These are phyloP conservation scores for Grantiella picta DNA, from an alignment of 2,113 vertebrate species.

Conservation along the genomic window DNA sequence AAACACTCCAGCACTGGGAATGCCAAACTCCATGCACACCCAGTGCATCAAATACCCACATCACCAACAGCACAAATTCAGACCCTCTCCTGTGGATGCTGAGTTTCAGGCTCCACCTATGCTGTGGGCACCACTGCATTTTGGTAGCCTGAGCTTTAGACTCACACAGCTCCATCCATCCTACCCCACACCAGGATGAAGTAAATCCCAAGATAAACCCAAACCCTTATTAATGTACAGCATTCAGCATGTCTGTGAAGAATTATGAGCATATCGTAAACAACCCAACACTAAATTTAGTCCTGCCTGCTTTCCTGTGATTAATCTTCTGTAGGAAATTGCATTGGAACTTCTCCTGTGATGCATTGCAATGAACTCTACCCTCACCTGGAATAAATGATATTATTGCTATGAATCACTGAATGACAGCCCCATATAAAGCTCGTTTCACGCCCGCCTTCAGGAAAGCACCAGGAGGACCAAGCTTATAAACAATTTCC, in stretches of 20 bases:
- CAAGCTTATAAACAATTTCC: neutral
- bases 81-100: neutral
- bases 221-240: neutral
- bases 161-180: neutral
- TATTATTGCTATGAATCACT: constrained; percentile 5
- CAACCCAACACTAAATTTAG: constrained; percentile 2
- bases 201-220: neutral
- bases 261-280: constrained; percentile 6
- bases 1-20: neutral
- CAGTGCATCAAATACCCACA: neutral
- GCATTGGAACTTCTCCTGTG: constrained; percentile 9
- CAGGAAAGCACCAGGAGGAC: neutral
- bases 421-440: neutral
- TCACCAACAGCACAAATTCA: neutral
- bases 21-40: neutral
- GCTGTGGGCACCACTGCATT: neutral
- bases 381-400: constrained; percentile 15
- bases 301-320: constrained; percentile 21
- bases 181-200: neutral
- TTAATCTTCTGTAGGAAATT: constrained; percentile 48
- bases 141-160: neutral
- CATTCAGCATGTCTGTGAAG: neutral
- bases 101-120: neutral
- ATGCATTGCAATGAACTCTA: neutral
- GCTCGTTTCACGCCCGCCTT: neutral